Base-by-base conservation (phyloP, 2,797 vertebrate genomes). In the Astyanax mexicanus region DNA sequence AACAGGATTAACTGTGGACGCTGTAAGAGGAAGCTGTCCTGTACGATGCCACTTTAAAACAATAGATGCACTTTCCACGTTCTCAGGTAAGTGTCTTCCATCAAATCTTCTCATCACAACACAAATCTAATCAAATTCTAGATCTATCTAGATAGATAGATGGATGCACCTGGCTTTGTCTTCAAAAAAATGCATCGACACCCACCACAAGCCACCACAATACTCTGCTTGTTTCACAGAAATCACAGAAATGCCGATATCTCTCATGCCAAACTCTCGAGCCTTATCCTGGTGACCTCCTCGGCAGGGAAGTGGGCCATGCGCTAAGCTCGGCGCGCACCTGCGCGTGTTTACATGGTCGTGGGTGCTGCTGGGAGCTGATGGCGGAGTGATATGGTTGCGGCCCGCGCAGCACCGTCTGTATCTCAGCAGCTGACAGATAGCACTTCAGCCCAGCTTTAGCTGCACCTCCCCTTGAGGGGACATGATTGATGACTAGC, bases 391-490 rank as follows among this genome's bases (percentile, higher is more conserved):
- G 89, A 89, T 91, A 90, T 23, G 71, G 84, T 85, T 55, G 87
- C 72, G 83, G 78, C 86, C 68, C 51, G 61, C 58, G 66, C 83
- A 67, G 80, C 85, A 77, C 77, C 82, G 85, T 87, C 89, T 87
- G 87, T 83, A 89, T 87, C 72, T 84, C 80, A 88, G 89, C 90
- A 90, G 90, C 92, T 93, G 93, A 94, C 93, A 92, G 92, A 93
- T 93, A 92, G 89, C 91, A 91, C 92, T 92, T 92, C 91, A 92
- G 89, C 91, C 92, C 91, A 91, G 92, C 91, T 93, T 93, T 91
- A 92, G 93, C 91, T 89, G 86, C 89, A 84, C 87, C 90, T 92
- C 91, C 91, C 91, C 92, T 92, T 90, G 88, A 91, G 93, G 90
- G 89, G 85, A 89, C 72, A 89, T 94, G 93, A 94, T 94, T 93